Base-by-base conservation (phyloP, 1,140 invertebrate genomes). In the Habropoda laboriosa region DNA sequence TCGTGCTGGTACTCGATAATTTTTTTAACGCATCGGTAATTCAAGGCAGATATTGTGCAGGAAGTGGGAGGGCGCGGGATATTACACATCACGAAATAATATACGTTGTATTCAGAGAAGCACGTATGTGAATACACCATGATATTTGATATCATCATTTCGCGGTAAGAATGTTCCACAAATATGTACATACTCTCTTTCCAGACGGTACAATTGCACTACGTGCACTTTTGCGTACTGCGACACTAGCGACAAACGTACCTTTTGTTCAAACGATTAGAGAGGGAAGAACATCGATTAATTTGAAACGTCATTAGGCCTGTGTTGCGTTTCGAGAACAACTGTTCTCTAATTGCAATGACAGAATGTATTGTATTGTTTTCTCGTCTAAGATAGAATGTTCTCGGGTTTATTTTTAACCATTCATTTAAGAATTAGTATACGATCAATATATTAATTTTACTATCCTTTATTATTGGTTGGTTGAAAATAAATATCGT, bases 51-150 rank as follows among this genome's bases (percentile, higher is more conserved):
- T 73, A 16, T 35, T 24, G 38, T 40, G 27, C 42, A 67, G 71
- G 42, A 80, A 75, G 18, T 60, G 60, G 42, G n/a, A 74, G 57
- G 27, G 47, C 13, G 24, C 12, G 30, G n/a, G n/a, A n/a, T n/a
- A 24, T 18, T 35, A 55, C 13, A 10, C 12, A 4, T 32, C 51
- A 40, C n/a, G 51, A 57, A 55, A 68, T 61, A 72, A 71, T 72
- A 78, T 72, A 78, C 64, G 53, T 58, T 77, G 42, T 24, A 70
- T 77, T 77, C 42, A 18, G 30, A 47, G 75, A 77, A 77, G 24
- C n/a, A 76, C 60, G 30, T 55, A 45, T 4, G 16, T 13, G 63
- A 45, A 57, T 57, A 35, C 30, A 47, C 40, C 40, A 40, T 68
- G 53, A 45, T 70, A 38, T 58, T 77, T 58, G 32, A 40, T 76